These are phyloP conservation scores for Bactericera cockerelli DNA, from an alignment of 1,140 invertebrate species.

Conservation along the genomic window DNA sequence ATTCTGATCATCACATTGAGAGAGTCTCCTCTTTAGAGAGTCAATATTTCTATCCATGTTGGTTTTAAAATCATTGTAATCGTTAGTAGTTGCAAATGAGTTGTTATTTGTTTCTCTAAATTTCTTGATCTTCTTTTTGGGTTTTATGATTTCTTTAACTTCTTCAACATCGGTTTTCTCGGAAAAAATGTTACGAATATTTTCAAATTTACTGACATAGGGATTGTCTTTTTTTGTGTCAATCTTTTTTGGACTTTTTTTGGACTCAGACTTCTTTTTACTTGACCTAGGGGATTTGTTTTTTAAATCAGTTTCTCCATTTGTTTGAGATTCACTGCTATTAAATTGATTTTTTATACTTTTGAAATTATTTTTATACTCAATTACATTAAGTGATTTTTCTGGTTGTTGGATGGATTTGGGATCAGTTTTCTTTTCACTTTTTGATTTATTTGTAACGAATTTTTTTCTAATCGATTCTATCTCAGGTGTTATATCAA, in stretches of 20 bases:
- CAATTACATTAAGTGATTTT: not conserved
- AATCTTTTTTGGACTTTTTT: not conserved
- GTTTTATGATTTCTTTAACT: slow-evolving; percentile 7
- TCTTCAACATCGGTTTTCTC: not conserved
- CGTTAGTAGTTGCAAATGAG: not conserved
- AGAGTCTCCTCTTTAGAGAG: not conserved
- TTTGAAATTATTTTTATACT: not conserved
- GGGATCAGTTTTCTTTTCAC: not conserved
- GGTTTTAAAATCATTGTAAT: not conserved
- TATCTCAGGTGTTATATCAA: not conserved
- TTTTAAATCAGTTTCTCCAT: not conserved
- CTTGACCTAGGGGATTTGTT: not conserved
- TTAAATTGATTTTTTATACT: slow-evolving; percentile 1
- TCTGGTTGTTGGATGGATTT: not conserved
- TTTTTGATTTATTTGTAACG: not conserved
- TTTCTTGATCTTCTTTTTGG: slow-evolving; percentile 7
- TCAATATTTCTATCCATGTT: not conserved
- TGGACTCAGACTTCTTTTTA: not conserved
- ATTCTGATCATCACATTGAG: not conserved
- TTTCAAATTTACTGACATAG: slow-evolving; percentile 1
- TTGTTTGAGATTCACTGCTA: not conserved
- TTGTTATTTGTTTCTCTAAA: slow-evolving; percentile 5
- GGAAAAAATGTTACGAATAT: not conserved
- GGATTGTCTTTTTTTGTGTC: not conserved
- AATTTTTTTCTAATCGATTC: not conserved